Conservation (phyloP, 2,888 invertebrate species). For the Lasioglossum oenotherae region DNA sequence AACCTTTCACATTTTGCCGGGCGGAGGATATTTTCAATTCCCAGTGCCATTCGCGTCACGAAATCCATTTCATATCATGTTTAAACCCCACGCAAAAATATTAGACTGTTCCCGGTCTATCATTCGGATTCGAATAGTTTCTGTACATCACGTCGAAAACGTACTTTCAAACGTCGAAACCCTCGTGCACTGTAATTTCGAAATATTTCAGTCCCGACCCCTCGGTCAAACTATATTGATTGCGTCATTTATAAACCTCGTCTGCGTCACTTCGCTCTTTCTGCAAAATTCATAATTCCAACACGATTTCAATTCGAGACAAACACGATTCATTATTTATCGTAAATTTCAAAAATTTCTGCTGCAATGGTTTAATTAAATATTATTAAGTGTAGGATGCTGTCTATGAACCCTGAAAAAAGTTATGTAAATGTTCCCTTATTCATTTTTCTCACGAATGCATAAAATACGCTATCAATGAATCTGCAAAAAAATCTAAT, state of each 20-base stretch:
- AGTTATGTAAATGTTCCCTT: background rate
- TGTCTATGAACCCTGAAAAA: too few relatives aligned
- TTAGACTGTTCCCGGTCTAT: background rate
- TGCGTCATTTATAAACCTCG: background rate
- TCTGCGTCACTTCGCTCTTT: background rate
- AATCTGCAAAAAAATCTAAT: background rate
- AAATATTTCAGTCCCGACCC: background rate
- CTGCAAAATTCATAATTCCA: background rate
- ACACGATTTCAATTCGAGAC: background rate
- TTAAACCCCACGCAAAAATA: background rate
- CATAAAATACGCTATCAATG: background rate
- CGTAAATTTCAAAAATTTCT: too few relatives aligned
- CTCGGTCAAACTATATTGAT: background rate
- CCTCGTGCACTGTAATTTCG: background rate
- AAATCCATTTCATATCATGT: background rate
- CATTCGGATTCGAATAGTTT: background rate
- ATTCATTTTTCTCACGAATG: background rate
- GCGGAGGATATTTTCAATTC: slow-evolving; percentile 1
- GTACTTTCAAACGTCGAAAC: background rate
- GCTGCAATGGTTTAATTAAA: too few relatives aligned
- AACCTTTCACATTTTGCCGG: slow-evolving; percentile 12
- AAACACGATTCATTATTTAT: background rate
- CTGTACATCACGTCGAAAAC: background rate
- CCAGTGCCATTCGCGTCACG: background rate
- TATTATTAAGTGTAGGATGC: too few relatives aligned